phyloP scores from a whole-genome alignment of 1,140 invertebrate species.

The Yoshiicerus persimilis region DNA sequence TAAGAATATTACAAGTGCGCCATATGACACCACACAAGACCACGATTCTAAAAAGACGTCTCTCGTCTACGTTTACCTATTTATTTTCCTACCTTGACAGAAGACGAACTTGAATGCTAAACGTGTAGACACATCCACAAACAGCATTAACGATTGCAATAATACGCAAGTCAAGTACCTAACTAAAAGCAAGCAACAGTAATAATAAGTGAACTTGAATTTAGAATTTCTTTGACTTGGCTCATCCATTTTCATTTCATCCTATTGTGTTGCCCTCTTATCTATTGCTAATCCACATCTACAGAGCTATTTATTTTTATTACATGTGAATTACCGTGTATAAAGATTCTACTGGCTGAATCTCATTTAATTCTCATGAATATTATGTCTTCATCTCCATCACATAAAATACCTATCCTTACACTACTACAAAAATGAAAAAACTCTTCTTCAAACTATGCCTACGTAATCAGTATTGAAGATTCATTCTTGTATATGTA shows the following conservation, averaged over 20 bases:
- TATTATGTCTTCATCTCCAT: constrained; percentile 20
- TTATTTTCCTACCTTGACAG: not conserved
- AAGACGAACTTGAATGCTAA: too few relatives aligned
- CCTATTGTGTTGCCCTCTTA: not conserved
- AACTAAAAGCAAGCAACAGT: not conserved
- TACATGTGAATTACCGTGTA: not conserved
- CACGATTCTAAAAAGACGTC: not conserved
- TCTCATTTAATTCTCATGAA: constrained; percentile 19
- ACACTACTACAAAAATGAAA: too few relatives aligned
- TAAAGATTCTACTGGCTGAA: not conserved
- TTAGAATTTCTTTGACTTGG: not conserved
- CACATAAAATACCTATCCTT: not conserved
- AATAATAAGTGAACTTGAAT: not conserved
- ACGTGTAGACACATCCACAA: not conserved
- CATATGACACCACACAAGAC: too few relatives aligned
- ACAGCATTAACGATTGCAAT: not conserved
- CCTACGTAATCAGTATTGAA: too few relatives aligned
- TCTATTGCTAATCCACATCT: not conserved
- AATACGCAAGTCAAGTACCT: not conserved
- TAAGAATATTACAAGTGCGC: too few relatives aligned
- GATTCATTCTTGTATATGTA: too few relatives aligned
- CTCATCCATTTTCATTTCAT: constrained; percentile 20
- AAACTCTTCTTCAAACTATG: too few relatives aligned
- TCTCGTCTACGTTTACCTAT: not conserved
- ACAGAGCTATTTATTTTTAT: not conserved